phyloP scores from a whole-genome alignment of 2,888 invertebrate genomes.

The Drosophila austrosaltans region DNA sequence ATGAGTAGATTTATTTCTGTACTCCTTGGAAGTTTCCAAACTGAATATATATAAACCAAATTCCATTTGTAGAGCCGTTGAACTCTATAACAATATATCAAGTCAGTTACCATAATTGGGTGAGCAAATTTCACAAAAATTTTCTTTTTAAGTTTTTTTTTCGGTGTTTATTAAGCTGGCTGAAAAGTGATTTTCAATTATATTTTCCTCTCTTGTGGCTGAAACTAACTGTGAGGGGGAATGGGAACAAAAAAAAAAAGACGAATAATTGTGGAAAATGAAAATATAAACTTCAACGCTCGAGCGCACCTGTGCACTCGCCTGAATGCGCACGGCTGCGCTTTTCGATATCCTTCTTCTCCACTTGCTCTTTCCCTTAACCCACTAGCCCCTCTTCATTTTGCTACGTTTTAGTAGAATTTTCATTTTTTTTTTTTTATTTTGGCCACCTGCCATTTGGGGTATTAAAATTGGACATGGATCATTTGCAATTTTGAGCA shows the following conservation, averaged over 20 bases:
- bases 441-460: conserved; percentile 49
- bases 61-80: background rate
- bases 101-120: conserved; percentile 3
- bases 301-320: conserved; percentile 67
- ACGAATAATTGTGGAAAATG: conserved; percentile 10
- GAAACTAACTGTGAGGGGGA: conserved; percentile 2
- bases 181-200: conserved; percentile 70
- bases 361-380: background rate
- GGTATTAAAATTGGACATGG: conserved; percentile 45
- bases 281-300: conserved; percentile 44
- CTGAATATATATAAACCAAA: too few species aligned
- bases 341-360: conserved; percentile 53
- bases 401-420: background rate
- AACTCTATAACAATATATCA: conserved; percentile 1
- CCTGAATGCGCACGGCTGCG: conserved; percentile 75
- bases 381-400: background rate
- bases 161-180: conserved; percentile 30
- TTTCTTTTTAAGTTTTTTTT: conserved; percentile 33
- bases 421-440: conserved; percentile 9
- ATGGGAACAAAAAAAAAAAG: background rate
- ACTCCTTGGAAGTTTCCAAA: too few species aligned
- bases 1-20: too few species aligned
- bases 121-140: background rate
- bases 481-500: conserved; percentile 64
- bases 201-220: conserved; percentile 44